Evolutionary conservation across 1,140 invertebrate genomes (phyloP), one percentile per base, ranked within the genome.

Genomic region (Nasonia giraulti): DNA sequence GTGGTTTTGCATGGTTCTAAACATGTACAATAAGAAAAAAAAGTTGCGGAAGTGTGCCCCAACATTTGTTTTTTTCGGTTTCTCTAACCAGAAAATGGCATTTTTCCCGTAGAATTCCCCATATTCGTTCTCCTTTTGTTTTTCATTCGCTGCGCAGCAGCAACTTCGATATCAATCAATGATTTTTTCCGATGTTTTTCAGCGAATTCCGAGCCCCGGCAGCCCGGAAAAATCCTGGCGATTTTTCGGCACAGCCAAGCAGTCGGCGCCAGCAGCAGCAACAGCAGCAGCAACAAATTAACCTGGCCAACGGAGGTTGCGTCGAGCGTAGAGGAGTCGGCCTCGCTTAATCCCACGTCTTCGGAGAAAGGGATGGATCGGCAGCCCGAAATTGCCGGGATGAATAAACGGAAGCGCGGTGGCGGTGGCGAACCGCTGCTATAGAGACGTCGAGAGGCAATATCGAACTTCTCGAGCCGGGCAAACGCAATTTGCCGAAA

Each of bases 381-480:
- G 73, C 10, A 76, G 73, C 47, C 17, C 40, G 69, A 8, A 50
- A 74, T 74, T 74, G 37, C 27, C 37, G 31, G 23, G 40, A 83
- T 33, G 82, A 83, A 77, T 68, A 78, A 68, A 40, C 55, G 55
- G n/a, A 78, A 78, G 37, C 55, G n/a, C 23, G n/a, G 23, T 44
- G 12, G 50, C 17, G 62, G 73, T n/a, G 33, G 62, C 74, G 23
- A 77, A 76, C 55, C 17, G 40, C 47, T 44, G 40, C 40, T 44
- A 44, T 20, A 68, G 40, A 74, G 40, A 74, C 12, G 23, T 66
- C 50, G 69, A 74, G 50, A 85, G 71, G 69, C 83, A 85, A 85
- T 85, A 85, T 80, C 77, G 50, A 80, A 75, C 44, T 85, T 84
- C 68, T 85, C n/a, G 27, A 47, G 76, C 62, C 68, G 50, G 77